Evolutionary conservation across 2,888 invertebrate species (phyloP), one percentile per base, ranked within the genome.

Genomic region (Cremastobaeus sp.): DNA sequence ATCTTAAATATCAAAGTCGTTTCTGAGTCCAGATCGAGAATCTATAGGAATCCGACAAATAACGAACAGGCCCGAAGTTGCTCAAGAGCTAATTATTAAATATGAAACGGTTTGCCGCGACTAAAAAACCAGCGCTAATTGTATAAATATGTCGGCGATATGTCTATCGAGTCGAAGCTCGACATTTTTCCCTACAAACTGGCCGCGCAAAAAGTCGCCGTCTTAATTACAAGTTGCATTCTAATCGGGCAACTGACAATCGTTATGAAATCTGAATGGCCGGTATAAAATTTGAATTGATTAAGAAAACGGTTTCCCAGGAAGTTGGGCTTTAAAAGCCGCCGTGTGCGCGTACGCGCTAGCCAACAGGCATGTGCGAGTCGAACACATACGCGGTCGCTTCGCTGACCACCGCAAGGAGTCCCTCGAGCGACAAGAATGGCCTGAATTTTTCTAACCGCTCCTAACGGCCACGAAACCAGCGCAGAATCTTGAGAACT

Each of bases 401-500:
- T 30, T 34, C 47, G 47, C 18, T 28, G 68, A 59, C 50, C 39
- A 59, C 50, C 71, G 57, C 37, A 52, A 59, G 48, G 70, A 70
- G 39, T 66, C 72, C 72, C 72, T 72, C 72, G 66, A 72, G 72
- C 72, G 72, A 72, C 66, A 72, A 72, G 60, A 66, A 60, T 72
- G 72, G 66, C 72, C 72, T 72, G 65, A 66, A 65, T 72, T 72
- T 72, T 72, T 72, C 66, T 59, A 70, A 70, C 55, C 54, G 48
- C 55, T 47, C 14, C 52, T 62, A 70, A 70, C 69, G 69, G 69
- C 62, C 21, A 43, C 50, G 43, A 55, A 45, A 62, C 62, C 70
- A 62, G 62, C 57, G 54, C 50, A 47, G 30, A 52, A 52, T 43
- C 68, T 50, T 32, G 30, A 55, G 55, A 55, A 66, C 48, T 66